Evolutionary conservation across 2,888 invertebrate species (phyloP).

Genomic region (Ornithoptera alexandrae): DNA sequence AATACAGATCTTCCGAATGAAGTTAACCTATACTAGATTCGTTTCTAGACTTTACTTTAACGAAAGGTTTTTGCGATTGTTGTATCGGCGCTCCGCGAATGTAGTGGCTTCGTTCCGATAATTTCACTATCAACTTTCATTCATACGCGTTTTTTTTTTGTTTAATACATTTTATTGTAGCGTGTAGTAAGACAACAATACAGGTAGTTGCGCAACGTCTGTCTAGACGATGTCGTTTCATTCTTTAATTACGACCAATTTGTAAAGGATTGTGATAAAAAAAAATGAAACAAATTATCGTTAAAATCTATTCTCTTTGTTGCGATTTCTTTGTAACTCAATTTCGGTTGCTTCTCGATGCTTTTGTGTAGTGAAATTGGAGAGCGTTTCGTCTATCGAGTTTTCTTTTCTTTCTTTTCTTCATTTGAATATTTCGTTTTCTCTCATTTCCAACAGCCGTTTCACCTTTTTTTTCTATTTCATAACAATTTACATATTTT

Average conservation of each 20-base stretch:
- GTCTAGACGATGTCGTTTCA: constrained; percentile 28
- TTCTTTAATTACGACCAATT: constrained; percentile 15
- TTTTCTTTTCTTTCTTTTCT: neutral
- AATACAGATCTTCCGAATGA: too few species aligned
- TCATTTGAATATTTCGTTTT: neutral
- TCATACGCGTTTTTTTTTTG: neutral
- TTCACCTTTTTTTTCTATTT: neutral
- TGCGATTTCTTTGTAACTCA: constrained; percentile 11
- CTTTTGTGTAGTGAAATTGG: constrained; percentile 8
- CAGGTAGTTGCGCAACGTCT: constrained; percentile 19
- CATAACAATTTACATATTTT: neutral
- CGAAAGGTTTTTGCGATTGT: neutral
- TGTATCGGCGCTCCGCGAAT: neutral
- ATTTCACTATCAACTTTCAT: constrained; percentile 1
- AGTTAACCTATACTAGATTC: too few species aligned
- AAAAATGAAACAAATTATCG: constrained; percentile 3
- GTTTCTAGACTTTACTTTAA: neutral
- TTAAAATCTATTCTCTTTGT: constrained; percentile 3
- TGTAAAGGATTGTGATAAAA: constrained; percentile 10
- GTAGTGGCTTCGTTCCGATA: neutral
- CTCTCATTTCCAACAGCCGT: neutral
- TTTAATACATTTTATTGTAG: constrained; percentile 8
- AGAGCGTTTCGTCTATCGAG: constrained; percentile 4
- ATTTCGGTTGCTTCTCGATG: constrained; percentile 4
- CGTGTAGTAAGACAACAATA: constrained; percentile 27